Base-by-base conservation (phyloP, 2,797 vertebrate genomes). In the Brachyrhaphis roseni region DNA sequence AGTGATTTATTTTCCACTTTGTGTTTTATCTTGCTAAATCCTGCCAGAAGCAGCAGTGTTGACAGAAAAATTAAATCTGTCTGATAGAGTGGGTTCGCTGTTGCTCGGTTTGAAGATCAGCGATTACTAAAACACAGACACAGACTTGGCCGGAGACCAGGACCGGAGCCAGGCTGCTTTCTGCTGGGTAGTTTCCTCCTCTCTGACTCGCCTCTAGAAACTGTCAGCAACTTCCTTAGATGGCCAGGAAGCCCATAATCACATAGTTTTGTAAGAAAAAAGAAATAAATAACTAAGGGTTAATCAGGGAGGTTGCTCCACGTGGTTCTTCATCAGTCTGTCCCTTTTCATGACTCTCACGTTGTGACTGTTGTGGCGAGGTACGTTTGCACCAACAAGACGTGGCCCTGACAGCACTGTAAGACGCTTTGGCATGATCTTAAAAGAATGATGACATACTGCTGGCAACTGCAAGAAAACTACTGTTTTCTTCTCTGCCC, bases 191-290 rank as follows among this genome's bases (percentile, higher is more conserved):
- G 74, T 78, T 80, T 45, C 57, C 71, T 53, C 34, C 53, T 51
- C 70, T 79, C 78, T 84, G 85, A 90, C 81, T 91, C 79, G 75
- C 76, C 82, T 76, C 81, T 85, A 51, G 78, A 55, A 59, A 62
- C 72, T 72, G 88, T 89, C 83, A 79, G 75, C 72, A 77, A 78
- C 72, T 84, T 4, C 10, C 78, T 81, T 75, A 49, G 46, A 81
- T 74, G 84, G 86, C 75, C 85, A 86, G 36, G 82, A 89, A 90
- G 84, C 81, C 85, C 83, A 57, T 93, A 94, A 94, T 94, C 86
- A 91, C 76, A 34, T 87, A 78, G 83, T 90, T 91, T 90, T 91
- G 88, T 92, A 76, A 80, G 66, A 91, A 87, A 20, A 15, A 49
- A 20, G 7, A 5, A 49, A 20, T 8, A 51, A 23, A 20, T 15